Conservation (phyloP, 1,140 invertebrate genomes). For the Drosophila punjabiensis region DNA sequence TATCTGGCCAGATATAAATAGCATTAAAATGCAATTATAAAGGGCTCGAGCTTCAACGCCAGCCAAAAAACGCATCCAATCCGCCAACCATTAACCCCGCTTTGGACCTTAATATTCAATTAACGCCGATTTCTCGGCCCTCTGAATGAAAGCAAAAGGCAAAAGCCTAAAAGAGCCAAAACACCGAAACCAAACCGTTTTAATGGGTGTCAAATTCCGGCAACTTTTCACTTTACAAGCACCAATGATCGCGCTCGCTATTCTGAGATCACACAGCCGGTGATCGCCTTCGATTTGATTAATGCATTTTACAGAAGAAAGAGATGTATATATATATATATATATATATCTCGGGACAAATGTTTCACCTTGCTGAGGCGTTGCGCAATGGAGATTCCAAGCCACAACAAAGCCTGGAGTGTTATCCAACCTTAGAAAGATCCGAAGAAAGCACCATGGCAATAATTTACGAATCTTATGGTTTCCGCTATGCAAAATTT, state of each 20-base stretch:
- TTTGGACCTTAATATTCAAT: slow-evolving; percentile 58
- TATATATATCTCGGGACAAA: slow-evolving; percentile 28
- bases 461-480: slow-evolving; percentile 41
- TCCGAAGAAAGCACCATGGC: slow-evolving; percentile 57
- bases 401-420: slow-evolving; percentile 16
- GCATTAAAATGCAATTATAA: slow-evolving; percentile 77
- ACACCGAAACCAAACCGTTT: slow-evolving; percentile 57
- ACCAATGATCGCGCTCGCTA: slow-evolving; percentile 18
- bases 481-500: slow-evolving; percentile 44
- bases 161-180: slow-evolving; percentile 19
- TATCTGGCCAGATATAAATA: slow-evolving; percentile 44
- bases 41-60: slow-evolving; percentile 1
- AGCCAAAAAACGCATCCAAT: slow-evolving; percentile 27
- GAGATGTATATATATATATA: slow-evolving; percentile 4
- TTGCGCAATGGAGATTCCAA: slow-evolving; percentile 70
- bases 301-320: slow-evolving; percentile 45
- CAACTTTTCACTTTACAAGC: slow-evolving; percentile 68
- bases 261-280: slow-evolving; percentile 45
- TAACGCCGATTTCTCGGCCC: slow-evolving; percentile 45
- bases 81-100: slow-evolving; percentile 35
- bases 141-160: slow-evolving; percentile 63
- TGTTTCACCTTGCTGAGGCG: slow-evolving; percentile 30
- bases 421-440: slow-evolving; percentile 58
- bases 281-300: slow-evolving; percentile 53
- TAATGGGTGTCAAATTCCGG: slow-evolving; percentile 67